These are phyloP conservation scores for Drosophila arizonae DNA, from an alignment of 1,140 invertebrate genomes.

Conservation along the genomic window DNA sequence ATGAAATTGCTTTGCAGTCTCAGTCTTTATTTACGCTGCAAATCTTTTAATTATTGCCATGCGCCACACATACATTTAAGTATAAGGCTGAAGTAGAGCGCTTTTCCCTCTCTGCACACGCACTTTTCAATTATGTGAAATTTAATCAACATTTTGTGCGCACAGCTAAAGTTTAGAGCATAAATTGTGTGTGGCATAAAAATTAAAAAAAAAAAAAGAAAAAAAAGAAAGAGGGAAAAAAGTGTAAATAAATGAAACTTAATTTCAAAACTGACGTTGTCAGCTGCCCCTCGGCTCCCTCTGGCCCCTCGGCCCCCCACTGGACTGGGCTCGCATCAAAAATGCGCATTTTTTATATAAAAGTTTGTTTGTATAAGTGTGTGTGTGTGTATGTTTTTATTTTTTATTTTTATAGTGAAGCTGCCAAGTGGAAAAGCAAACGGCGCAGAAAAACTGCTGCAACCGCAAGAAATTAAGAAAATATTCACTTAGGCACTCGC, in stretches of 20 bases:
- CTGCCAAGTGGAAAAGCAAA: conserved; percentile 40
- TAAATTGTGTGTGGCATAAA: conserved; percentile 43
- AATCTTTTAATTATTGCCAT: too few species aligned
- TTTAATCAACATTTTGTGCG: conserved; percentile 25
- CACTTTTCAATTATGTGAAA: not conserved
- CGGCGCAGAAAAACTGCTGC: conserved; percentile 64
- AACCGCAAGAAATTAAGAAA: conserved; percentile 64
- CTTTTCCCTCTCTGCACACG: too few species aligned
- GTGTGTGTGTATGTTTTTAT: not conserved
- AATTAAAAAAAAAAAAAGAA: conserved; percentile 44
- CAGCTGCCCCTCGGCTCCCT: not conserved
- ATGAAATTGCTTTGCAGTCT: too few species aligned
- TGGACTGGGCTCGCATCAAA: conserved; percentile 27
- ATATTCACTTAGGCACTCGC: conserved; percentile 61
- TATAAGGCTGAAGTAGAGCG: too few species aligned
- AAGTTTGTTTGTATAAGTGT: conserved; percentile 7
- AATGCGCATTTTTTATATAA: conserved; percentile 56
- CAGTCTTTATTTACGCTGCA: too few species aligned
- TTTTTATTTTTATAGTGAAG: conserved; percentile 31
- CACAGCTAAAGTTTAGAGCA: conserved; percentile 18
- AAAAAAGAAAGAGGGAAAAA: conserved; percentile 40
- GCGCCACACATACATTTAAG: too few species aligned
- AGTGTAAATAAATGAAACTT: conserved; percentile 45
- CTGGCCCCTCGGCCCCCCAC: not conserved
- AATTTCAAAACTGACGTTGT: conserved; percentile 37